Evolutionary conservation across 2,797 vertebrate genomes (phyloP), one percentile per base, ranked within the genome.

Genomic region (Sebastes variabilis): DNA sequence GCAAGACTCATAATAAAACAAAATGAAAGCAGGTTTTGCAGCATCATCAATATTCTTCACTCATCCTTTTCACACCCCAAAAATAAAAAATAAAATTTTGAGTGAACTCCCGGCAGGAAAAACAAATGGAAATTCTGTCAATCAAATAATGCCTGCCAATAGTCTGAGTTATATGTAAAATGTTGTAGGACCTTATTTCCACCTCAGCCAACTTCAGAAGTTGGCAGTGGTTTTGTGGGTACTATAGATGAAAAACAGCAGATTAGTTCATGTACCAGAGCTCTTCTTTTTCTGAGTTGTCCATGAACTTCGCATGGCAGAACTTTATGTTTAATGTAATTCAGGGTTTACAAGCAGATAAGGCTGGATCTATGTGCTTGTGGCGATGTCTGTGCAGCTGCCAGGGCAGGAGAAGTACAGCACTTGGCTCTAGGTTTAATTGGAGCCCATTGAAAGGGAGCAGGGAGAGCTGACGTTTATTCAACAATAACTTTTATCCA

Each of bases 321-420:
- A 91, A 84, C 68, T 86, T 86, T 78, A 73, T 69, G 60, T 81
- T 80, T 72, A 86, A 69, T 87, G 72, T 82, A 90, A 93, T 77
- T 83, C 66, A 56, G 75, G 89, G 80, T 93, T 94, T 93, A 20
- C 89, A 80, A 84, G 75, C 22, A 84, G 79, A 93, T 81, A 85
- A 56, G 73, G 60, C 70, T 42, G 66, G 82, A 92, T 92, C 93
- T 88, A 75, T 70, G 20, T 30, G 72, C 85, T 91, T 67, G 72
- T 81, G 84, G 88, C 73, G 36, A 68, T 29, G 73, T 73, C 65
- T 80, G 80, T 64, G 66, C 81, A 81, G 77, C 80, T 66, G 54
- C 81, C 73, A 71, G 54, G 29, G 81, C 75, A 64, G 72, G 38
- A 61, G 77, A 81, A 54, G 60, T 80, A 60, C 16, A 25, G 27